These are phyloP conservation scores for Pelmatolapia mariae DNA, from an alignment of 2,113 vertebrate genomes.

Conservation along the genomic window DNA sequence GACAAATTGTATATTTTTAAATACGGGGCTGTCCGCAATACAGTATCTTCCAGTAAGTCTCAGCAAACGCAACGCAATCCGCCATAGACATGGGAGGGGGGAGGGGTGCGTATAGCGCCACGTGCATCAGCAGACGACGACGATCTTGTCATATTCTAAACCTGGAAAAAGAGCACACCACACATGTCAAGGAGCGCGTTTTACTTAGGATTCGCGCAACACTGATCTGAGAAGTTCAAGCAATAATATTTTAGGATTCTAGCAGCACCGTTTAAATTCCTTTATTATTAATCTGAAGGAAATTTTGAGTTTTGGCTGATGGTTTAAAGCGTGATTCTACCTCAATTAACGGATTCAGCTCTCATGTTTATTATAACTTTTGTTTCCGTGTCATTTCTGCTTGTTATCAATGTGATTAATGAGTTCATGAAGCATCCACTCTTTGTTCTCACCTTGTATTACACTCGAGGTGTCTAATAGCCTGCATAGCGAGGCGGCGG, in stretches of 20 bases:
- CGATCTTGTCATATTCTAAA: constrained; percentile 80
- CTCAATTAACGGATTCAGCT: background rate
- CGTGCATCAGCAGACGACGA: constrained; percentile 77
- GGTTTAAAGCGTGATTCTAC: background rate
- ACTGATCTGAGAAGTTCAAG: constrained; percentile 12
- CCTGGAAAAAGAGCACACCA: constrained; percentile 81
- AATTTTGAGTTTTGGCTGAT: background rate
- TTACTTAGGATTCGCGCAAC: constrained; percentile 51
- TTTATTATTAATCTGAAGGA: background rate
- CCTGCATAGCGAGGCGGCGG: constrained; percentile 62
- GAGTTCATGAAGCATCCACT: background rate
- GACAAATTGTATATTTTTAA: constrained; percentile 53
- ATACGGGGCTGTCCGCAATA: constrained; percentile 68
- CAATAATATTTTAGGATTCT: constrained; percentile 24
- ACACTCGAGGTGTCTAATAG: constrained; percentile 55
- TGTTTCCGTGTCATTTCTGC: background rate
- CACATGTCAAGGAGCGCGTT: constrained; percentile 69
- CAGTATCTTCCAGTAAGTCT: constrained; percentile 73
- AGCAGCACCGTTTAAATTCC: background rate
- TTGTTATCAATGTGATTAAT: background rate
- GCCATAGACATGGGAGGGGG: constrained; percentile 61
- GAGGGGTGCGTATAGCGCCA: constrained; percentile 68
- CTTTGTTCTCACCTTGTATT: constrained; percentile 65
- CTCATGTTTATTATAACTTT: background rate
- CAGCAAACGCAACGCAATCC: constrained; percentile 78